Percentiles rank a stretch among this genome's conserved stretches.
phyloP scores from a whole-genome alignment of 2,888 invertebrate genomes.

The Anagyrus pseudococci region DNA sequence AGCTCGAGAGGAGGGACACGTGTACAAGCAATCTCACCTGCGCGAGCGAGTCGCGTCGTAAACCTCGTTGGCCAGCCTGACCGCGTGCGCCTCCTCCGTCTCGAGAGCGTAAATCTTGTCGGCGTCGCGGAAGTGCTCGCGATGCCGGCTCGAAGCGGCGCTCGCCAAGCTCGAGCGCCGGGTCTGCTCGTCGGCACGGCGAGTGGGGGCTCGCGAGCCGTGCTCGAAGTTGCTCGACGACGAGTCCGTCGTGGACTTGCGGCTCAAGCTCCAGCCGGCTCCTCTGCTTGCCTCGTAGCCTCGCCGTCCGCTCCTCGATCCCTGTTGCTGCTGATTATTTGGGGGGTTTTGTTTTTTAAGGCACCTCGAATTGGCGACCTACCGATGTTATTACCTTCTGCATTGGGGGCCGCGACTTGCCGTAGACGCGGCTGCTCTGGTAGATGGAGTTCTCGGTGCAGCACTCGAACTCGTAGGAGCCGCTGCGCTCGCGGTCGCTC shows the following conservation, averaged over 20 bases:
- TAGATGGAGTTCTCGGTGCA: slow-evolving; percentile 37
- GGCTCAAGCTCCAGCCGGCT: slow-evolving; percentile 3
- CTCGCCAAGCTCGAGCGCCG: background rate
- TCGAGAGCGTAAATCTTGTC: slow-evolving; percentile 54
- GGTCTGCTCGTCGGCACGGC: background rate
- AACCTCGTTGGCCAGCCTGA: slow-evolving; percentile 24
- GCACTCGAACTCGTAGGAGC: slow-evolving; percentile 31
- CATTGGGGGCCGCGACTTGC: slow-evolving; percentile 9
- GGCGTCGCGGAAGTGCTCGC: slow-evolving; percentile 51
- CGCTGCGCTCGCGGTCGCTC: slow-evolving; percentile 20
- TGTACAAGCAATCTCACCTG: slow-evolving; percentile 23
- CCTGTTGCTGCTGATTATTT: background rate
- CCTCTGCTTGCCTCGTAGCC: slow-evolving; percentile 4
- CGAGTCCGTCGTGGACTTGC: slow-evolving; percentile 11
- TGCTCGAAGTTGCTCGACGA: background rate
- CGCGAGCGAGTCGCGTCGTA: slow-evolving; percentile 24
- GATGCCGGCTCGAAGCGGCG: background rate
- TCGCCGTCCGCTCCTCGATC: slow-evolving; percentile 1
- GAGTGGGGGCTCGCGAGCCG: background rate
- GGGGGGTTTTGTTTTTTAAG: background rate
- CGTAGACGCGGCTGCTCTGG: slow-evolving; percentile 31
- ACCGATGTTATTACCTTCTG: slow-evolving; percentile 12
- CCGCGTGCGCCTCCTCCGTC: slow-evolving; percentile 43
- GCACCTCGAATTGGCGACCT: background rate
- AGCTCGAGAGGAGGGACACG: no score